These are phyloP conservation scores for Anabas testudineus DNA, from an alignment of 2,797 vertebrate species.

Conservation along the genomic window DNA sequence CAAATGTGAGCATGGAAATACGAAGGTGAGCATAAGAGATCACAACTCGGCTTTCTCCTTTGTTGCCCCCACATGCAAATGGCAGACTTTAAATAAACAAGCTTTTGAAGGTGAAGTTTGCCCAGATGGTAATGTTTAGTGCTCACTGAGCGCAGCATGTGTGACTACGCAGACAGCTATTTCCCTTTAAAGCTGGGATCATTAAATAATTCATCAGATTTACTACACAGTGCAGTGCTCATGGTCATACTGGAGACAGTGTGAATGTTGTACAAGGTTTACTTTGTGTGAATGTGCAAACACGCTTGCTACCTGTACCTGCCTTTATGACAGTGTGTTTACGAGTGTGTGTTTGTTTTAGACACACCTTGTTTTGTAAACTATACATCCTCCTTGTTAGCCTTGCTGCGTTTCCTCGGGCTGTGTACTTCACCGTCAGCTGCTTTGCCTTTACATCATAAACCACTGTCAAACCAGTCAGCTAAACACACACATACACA, in stretches of 20 bases:
- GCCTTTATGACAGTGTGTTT: constrained; percentile 43
- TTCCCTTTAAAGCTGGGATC: constrained; percentile 67
- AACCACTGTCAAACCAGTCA: constrained; percentile 52
- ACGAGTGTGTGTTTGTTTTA: constrained; percentile 56
- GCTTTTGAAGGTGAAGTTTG: constrained; percentile 78
- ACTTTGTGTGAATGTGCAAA: constrained; percentile 44
- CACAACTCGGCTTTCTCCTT: constrained; percentile 64
- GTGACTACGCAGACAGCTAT: constrained; percentile 66
- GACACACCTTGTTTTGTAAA: constrained; percentile 67
- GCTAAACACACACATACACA: constrained; percentile 31
- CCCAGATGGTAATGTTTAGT: constrained; percentile 80
- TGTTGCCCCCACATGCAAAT: constrained; percentile 78
- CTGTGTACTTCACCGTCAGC: constrained; percentile 65
- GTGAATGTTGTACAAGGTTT: constrained; percentile 31
- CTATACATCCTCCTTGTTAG: constrained; percentile 58
- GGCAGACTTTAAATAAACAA: constrained; percentile 68
- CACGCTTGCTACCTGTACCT: constrained; percentile 48
- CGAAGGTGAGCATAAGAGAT: constrained; percentile 61
- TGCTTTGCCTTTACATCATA: constrained; percentile 72
- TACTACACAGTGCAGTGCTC: constrained; percentile 47
- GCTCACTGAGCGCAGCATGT: constrained; percentile 48
- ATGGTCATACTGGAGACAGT: constrained; percentile 43
- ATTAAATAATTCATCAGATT: constrained; percentile 76
- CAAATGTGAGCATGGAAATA: constrained; percentile 57
- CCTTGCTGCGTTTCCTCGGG: constrained; percentile 53